phyloP scores from a whole-genome alignment of 1,140 invertebrate genomes.

The Dendroctonus ponderosae region DNA sequence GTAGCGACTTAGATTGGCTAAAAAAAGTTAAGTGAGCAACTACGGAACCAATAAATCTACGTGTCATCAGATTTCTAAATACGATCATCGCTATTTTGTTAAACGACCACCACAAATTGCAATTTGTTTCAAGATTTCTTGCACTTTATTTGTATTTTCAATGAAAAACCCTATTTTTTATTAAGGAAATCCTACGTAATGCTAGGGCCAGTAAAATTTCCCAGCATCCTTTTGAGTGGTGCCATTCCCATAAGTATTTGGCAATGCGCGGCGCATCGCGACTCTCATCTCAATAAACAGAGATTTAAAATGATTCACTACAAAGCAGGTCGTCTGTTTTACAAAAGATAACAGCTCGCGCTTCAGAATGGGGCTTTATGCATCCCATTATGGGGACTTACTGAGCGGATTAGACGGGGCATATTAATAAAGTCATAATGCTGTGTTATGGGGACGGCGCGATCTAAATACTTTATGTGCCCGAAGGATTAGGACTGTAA shows the following conservation, averaged over 20 bases:
- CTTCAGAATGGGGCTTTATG: constrained; percentile 46
- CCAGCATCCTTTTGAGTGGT: constrained; percentile 14
- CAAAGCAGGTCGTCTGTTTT: constrained; percentile 52
- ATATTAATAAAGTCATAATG: constrained; percentile 50
- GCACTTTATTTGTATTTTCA: too few relatives aligned
- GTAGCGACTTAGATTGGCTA: too few relatives aligned
- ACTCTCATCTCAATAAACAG: constrained; percentile 49
- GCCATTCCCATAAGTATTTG: constrained; percentile 46
- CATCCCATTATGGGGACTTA: constrained; percentile 44
- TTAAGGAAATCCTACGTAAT: too few relatives aligned
- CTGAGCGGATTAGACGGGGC: constrained; percentile 43
- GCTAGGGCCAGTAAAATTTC: neutral
- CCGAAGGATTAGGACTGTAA: constrained; percentile 31
- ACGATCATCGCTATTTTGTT: too few relatives aligned
- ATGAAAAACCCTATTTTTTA: too few relatives aligned
- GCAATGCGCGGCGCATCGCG: constrained; percentile 15
- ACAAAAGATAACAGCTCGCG: constrained; percentile 51
- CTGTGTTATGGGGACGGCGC: constrained; percentile 36
- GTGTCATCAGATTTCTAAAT: too few relatives aligned
- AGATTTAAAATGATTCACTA: constrained; percentile 51
- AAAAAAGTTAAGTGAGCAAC: too few relatives aligned
- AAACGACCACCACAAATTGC: too few relatives aligned
- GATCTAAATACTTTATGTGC: constrained; percentile 33
- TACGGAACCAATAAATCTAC: too few relatives aligned
- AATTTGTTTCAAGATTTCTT: too few relatives aligned